A percentile compares a stretch with the other conserved stretches of the same genome.
Conservation (phyloP, 2,888 invertebrate genomes). For the Xiphydria camelus region DNA sequence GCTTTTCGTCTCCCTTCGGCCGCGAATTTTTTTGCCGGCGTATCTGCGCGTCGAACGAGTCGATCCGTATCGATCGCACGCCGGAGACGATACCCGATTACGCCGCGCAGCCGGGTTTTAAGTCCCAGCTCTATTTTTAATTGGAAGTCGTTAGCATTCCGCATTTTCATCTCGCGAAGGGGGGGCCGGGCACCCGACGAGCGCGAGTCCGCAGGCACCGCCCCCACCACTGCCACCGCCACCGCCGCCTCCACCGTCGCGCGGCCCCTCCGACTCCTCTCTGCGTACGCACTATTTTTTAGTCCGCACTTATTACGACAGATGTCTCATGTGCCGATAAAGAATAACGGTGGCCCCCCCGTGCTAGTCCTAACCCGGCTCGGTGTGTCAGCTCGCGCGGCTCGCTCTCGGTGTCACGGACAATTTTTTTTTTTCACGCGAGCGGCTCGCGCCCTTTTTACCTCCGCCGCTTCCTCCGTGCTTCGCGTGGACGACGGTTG, state of each 20-base stretch:
- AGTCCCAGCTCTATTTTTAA: conserved; percentile 61
- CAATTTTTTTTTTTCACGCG: too few species aligned
- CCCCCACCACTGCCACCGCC: conserved; percentile 5
- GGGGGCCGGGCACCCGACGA: conserved; percentile 15
- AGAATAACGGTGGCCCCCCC: conserved; percentile 43
- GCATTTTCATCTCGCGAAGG: conserved; percentile 64
- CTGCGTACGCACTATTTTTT: conserved; percentile 67
- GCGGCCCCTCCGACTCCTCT: conserved; percentile 33
- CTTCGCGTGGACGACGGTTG: too few species aligned
- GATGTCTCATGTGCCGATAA: conserved; percentile 65
- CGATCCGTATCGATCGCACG: too few species aligned
- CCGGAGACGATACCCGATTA: too few species aligned
- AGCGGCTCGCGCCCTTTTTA: too few species aligned
- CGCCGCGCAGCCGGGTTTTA: conserved; percentile 21
- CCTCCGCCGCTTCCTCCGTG: too few species aligned
- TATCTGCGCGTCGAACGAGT: too few species aligned
- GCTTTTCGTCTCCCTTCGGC: not conserved
- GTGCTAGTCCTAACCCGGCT: conserved; percentile 43
- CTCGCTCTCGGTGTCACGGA: not conserved
- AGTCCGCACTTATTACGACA: conserved; percentile 68
- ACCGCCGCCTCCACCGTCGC: conserved; percentile 23
- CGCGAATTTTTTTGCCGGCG: not conserved
- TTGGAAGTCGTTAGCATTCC: conserved; percentile 65
- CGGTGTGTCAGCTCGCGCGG: conserved; percentile 21
- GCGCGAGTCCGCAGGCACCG: conserved; percentile 8